phyloP scores from a whole-genome alignment of 2,113 vertebrate genomes.

The Daboia siamensis region DNA sequence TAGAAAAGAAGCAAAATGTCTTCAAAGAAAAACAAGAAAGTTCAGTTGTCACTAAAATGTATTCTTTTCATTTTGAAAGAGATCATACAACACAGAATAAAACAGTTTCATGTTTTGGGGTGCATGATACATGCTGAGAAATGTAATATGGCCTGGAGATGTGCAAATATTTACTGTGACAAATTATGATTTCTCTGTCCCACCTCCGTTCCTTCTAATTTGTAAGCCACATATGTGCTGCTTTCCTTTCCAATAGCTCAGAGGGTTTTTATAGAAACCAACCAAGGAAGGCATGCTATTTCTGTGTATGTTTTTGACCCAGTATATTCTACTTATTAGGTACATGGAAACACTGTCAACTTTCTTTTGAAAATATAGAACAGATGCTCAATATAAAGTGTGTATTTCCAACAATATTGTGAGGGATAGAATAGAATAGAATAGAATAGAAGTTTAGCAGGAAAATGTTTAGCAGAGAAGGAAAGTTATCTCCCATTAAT shows the following conservation, averaged over 20 bases:
- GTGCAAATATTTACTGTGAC: conserved; percentile 14
- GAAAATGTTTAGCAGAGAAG: not conserved
- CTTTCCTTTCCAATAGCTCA: conserved; percentile 18
- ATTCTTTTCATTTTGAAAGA: not conserved
- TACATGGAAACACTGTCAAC: not conserved
- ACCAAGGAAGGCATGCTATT: not conserved
- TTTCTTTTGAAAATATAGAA: not conserved
- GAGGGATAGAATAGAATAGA: not conserved
- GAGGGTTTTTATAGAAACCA: not conserved
- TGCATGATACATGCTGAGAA: conserved; percentile 9
- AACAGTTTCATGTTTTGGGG: not conserved
- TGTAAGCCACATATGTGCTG: not conserved
- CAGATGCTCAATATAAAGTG: not conserved
- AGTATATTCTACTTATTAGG: not conserved
- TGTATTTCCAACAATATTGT: not conserved
- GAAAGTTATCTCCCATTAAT: not conserved
- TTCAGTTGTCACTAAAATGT: not conserved
- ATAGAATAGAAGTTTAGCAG: not conserved
- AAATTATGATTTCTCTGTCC: conserved; percentile 30
- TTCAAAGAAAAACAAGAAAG: no score
- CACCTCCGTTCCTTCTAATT: conserved; percentile 21
- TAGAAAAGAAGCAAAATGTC: no score
- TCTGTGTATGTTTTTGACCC: not conserved
- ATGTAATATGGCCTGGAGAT: conserved; percentile 27
- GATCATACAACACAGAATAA: not conserved